Conservation (phyloP, 2,113 vertebrate species). For the Melanocharis versteri region DNA sequence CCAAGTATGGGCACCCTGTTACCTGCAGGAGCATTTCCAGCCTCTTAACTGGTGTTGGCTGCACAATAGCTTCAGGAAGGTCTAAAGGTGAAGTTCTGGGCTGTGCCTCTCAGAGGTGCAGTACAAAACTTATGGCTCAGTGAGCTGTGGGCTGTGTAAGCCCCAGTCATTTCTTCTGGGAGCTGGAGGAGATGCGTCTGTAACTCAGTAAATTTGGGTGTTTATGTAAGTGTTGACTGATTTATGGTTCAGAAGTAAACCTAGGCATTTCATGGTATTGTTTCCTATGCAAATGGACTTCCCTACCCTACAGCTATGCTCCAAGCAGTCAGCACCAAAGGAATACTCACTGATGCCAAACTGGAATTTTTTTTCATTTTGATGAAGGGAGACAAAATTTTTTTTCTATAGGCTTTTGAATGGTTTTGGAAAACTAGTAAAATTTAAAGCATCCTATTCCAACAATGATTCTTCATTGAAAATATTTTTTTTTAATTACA, state of each 20-base stretch:
- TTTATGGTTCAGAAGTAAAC: not conserved
- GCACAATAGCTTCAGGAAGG: not conserved
- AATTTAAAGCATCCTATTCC: not conserved
- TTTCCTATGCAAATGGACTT: not conserved
- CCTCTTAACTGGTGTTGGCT: not conserved
- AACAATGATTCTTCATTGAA: not conserved
- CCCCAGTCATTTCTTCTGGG: not conserved
- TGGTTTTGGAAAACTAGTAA: not conserved
- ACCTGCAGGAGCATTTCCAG: not conserved
- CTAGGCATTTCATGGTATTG: not conserved
- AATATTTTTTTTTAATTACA: not conserved
- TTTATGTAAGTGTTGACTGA: not conserved
- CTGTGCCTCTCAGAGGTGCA: not conserved
- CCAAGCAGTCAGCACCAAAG: accelerated
- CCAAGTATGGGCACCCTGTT: not conserved
- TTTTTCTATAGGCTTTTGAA: not conserved
- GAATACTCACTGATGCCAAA: not conserved
- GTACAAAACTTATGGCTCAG: not conserved
- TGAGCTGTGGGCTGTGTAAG: not conserved
- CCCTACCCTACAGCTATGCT: not conserved
- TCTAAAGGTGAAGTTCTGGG: not conserved
- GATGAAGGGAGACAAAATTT: not conserved
- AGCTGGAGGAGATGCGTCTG: not conserved
- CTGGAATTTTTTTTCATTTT: not conserved
- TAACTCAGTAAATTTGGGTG: not conserved